Evolutionary conservation across 2,888 invertebrate genomes (phyloP).

Genomic region (Conops quadrifasciatus): DNA sequence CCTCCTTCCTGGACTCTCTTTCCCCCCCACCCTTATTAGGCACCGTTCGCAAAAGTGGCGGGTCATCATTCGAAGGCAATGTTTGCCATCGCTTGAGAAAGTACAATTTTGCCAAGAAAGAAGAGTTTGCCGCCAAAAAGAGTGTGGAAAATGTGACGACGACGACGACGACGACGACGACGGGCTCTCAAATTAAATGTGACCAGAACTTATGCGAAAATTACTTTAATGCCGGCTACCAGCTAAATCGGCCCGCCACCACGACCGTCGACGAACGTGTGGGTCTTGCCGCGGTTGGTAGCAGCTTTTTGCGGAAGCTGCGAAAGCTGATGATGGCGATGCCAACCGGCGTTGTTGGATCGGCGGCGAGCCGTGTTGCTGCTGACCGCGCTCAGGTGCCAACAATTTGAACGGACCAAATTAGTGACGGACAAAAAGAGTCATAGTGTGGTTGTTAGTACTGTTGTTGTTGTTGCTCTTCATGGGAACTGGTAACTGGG

Average conservation of each 20-base stretch:
- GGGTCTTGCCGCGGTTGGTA: conserved; percentile 36
- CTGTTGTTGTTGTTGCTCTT: conserved; percentile 42
- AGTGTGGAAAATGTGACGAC: conserved; percentile 8
- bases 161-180: no score
- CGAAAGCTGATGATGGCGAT: conserved; percentile 37
- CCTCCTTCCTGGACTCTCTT: not conserved
- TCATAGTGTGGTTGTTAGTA: conserved; percentile 28
- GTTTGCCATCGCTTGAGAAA: not conserved
- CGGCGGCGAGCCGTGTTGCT: not conserved
- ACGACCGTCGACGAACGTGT: conserved; percentile 29
- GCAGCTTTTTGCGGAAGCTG: conserved; percentile 34
- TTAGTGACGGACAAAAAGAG: conserved; percentile 42
- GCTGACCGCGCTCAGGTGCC: conserved; percentile 48
- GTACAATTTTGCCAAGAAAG: not conserved
- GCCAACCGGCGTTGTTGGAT: not conserved
- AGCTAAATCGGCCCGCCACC: conserved; percentile 36
- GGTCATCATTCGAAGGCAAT: not conserved
- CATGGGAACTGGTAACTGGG: conserved; percentile 13
- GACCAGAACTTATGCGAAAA: conserved; percentile 62
- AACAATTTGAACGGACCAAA: conserved; percentile 49
- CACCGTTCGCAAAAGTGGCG: not conserved
- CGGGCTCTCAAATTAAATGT: conserved; percentile 41
- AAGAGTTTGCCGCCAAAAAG: not conserved
- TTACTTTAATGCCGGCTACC: conserved; percentile 47
- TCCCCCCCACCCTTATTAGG: not conserved